A percentile compares a stretch with the other conserved stretches of the same genome.
Conservation (phyloP, 30 jellyfish, hydroid and myxozoan species). For the Clytia hemisphaerica region DNA sequence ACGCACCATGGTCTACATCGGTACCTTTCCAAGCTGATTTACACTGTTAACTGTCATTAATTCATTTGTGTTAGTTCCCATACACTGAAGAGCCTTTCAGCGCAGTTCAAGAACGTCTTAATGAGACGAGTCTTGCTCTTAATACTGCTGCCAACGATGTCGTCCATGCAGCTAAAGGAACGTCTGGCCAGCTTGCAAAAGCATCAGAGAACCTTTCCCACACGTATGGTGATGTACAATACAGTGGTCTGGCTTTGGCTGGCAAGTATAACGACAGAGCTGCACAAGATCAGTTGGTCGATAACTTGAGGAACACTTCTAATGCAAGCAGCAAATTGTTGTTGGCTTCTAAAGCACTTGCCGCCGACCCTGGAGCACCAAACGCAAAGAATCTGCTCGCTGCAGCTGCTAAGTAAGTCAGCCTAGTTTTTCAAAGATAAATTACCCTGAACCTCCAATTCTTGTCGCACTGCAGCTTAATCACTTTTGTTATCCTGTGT, state of each 20-base stretch:
- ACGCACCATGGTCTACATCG: no score
- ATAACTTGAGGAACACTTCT: conserved; percentile 81
- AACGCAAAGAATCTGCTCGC: conserved; percentile 91
- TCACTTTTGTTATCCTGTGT: no score
- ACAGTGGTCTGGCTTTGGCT: conserved; percentile 73
- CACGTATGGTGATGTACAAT: conserved; percentile 88
- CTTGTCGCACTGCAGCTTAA: no score
- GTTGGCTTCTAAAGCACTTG: conserved; percentile 89
- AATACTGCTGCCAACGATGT: conserved; percentile 94
- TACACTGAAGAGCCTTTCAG: conserved; percentile 72
- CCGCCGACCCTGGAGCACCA: conserved; percentile 99
- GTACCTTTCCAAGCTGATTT: no score
- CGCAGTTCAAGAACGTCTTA: conserved; percentile 74
- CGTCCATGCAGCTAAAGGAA: conserved; percentile 87
- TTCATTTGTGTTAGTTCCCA: conserved; percentile 92
- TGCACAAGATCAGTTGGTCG: conserved; percentile 82
- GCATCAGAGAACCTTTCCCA: conserved; percentile 92
- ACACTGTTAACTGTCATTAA: no score
- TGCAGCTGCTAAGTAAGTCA: conserved; percentile 89
- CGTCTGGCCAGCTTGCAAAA: conserved; percentile 68
- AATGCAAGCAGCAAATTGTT: conserved; percentile 85
- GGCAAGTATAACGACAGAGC: conserved; percentile 91
- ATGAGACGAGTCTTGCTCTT: conserved; percentile 70
- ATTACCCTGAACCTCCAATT: no score
- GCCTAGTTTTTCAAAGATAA: no score